phyloP scores from a whole-genome alignment of 2,113 vertebrate species.

The Ellobius talpinus region DNA sequence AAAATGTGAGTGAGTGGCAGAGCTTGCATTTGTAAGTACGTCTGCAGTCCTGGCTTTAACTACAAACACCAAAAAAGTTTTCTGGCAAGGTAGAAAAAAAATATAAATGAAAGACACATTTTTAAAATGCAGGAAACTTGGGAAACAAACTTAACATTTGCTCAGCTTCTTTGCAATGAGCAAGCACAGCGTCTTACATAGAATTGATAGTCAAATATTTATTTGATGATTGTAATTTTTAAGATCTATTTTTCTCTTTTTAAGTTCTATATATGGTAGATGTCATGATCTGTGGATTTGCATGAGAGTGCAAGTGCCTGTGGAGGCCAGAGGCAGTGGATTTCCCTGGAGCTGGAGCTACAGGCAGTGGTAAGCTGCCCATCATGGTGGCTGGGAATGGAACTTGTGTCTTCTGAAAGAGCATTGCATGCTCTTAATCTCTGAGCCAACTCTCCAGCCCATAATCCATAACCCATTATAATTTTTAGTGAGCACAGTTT shows the following conservation, averaged over 20 bases:
- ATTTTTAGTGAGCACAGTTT: slow-evolving; percentile 23
- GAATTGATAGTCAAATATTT: slow-evolving; percentile 21
- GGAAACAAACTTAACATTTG: neutral
- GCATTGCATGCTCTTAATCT: neutral
- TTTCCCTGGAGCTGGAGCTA: neutral
- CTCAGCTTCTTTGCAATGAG: neutral
- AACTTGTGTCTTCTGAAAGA: neutral
- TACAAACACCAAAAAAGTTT: neutral
- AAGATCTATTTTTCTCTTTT: neutral
- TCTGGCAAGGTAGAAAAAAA: neutral
- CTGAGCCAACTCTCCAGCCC: neutral
- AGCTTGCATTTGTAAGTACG: neutral
- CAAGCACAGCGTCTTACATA: neutral
- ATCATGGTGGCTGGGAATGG: neutral
- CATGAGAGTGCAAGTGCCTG: neutral
- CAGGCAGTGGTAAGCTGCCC: neutral
- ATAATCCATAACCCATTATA: neutral
- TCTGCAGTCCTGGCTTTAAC: neutral
- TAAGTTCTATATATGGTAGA: neutral
- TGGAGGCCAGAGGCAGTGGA: neutral
- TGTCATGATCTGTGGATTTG: no score
- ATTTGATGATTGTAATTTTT: slow-evolving; percentile 43
- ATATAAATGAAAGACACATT: neutral
- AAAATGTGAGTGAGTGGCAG: neutral
- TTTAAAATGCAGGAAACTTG: slow-evolving; percentile 28